These are phyloP conservation scores for Brachyptera risi DNA, from an alignment of 2,888 invertebrate species.

Conservation along the genomic window DNA sequence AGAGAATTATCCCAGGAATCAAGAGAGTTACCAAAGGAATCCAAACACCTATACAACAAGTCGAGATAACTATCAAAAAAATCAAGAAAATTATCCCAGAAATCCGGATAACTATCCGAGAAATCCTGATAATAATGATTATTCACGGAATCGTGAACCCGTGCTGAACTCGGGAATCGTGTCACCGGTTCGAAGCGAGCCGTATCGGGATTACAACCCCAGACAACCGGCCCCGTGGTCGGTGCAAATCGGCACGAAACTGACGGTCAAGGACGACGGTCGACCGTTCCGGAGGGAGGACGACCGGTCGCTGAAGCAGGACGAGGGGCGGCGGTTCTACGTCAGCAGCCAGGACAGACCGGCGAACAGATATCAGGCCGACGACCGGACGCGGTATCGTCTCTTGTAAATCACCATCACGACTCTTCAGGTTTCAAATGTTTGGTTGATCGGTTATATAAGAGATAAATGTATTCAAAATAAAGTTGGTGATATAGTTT, in stretches of 20 bases:
- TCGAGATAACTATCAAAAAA: background rate
- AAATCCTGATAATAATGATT: too few relatives aligned
- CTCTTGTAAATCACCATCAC: too few relatives aligned
- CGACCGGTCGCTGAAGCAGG: conserved; percentile 26
- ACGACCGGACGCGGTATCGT: conserved; percentile 1
- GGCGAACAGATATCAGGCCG: background rate
- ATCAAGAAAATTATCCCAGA: background rate
- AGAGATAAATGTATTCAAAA: too few relatives aligned
- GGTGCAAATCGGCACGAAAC: conserved; percentile 33
- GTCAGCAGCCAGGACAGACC: conserved; percentile 31
- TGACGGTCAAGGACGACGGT: conserved; percentile 35
- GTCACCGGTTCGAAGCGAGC: conserved; percentile 28
- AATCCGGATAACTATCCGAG: background rate
- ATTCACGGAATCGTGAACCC: conserved; percentile 14
- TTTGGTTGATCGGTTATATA: too few relatives aligned
- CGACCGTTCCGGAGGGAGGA: conserved; percentile 28
- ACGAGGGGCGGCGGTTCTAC: conserved; percentile 30
- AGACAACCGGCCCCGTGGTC: conserved; percentile 34
- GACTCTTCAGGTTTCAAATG: too few relatives aligned
- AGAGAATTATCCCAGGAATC: too few relatives aligned
- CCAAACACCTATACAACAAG: too few relatives aligned
- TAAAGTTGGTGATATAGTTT: too few relatives aligned
- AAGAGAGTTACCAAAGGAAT: too few relatives aligned
- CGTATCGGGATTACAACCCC: conserved; percentile 33
- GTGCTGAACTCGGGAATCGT: conserved; percentile 4